Evolutionary conservation across 2,797 vertebrate genomes (phyloP).

Genomic region (Leptodactylus fallax): DNA sequence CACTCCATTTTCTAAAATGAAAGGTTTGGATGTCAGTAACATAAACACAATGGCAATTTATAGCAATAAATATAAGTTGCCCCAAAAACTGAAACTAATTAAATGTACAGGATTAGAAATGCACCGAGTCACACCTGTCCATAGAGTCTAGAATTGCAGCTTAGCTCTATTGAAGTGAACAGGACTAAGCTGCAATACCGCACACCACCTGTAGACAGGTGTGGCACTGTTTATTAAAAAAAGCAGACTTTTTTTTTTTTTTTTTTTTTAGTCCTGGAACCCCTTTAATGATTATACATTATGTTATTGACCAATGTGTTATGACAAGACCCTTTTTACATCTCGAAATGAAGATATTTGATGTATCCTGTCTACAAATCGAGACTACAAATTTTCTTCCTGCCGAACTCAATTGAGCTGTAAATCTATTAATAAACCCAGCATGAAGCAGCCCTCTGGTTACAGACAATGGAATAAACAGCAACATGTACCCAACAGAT

Average conservation of each 20-base stretch:
- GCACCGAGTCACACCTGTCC: too few species aligned
- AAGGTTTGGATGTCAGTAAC: background rate
- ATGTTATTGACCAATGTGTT: too few species aligned
- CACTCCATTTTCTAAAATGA: conserved; percentile 83
- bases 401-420: background rate
- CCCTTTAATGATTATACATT: too few species aligned
- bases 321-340: background rate
- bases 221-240: too few species aligned
- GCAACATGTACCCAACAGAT: background rate
- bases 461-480: background rate
- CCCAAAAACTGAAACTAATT: background rate
- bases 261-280: too few species aligned
- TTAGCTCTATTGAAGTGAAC: too few species aligned
- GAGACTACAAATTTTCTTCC: background rate
- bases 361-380: background rate
- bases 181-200: too few species aligned
- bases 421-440: background rate
- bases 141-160: too few species aligned
- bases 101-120: background rate
- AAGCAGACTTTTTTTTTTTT: too few species aligned
- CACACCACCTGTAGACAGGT: too few species aligned
- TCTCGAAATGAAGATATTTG: background rate
- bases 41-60: background rate
- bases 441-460: background rate
- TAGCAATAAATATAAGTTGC: background rate